A percentile compares a stretch with the other conserved stretches of the same genome.
Conservation (phyloP, 23 tunicate species). For the Trididemnum clinides region DNA sequence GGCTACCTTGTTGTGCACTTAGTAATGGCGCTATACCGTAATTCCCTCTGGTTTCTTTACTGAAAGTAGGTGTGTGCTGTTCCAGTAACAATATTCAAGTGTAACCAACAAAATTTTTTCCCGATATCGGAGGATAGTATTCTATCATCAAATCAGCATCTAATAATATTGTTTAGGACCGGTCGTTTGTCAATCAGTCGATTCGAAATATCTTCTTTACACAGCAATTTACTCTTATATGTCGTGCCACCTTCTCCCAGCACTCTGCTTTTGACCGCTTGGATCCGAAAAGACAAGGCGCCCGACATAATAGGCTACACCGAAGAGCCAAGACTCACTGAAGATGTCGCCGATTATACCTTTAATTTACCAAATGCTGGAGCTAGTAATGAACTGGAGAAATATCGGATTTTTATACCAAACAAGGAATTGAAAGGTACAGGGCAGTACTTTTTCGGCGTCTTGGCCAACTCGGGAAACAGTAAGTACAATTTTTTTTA, state of each 20-base stretch:
- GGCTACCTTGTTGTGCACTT: no score
- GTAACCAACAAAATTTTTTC: no score
- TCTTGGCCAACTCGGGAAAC: neutral
- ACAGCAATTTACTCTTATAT: neutral
- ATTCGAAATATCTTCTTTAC: constrained; percentile 4
- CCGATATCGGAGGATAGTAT: no score
- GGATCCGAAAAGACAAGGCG: neutral
- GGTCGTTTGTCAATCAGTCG: constrained; percentile 19
- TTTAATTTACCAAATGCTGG: constrained; percentile 1
- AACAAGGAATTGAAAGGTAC: constrained; percentile 24
- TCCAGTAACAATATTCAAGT: neutral
- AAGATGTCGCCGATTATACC: constrained; percentile 37
- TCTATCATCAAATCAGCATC: no score
- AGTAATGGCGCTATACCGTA: no score
- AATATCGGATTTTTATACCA: constrained; percentile 33
- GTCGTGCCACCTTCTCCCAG: neutral
- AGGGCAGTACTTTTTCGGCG: constrained; percentile 35
- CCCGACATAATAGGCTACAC: constrained; percentile 12
- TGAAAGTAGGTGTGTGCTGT: neutral
- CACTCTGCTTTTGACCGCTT: neutral
- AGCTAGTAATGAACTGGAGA: neutral
- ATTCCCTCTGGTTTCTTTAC: no score
- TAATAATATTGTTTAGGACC: no score
- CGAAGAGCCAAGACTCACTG: constrained; percentile 30
- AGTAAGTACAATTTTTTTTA: neutral